Evolutionary conservation across 1,140 invertebrate genomes (phyloP), one percentile per base, ranked within the genome.

Genomic region (Drosophila sulfurigaster): DNA sequence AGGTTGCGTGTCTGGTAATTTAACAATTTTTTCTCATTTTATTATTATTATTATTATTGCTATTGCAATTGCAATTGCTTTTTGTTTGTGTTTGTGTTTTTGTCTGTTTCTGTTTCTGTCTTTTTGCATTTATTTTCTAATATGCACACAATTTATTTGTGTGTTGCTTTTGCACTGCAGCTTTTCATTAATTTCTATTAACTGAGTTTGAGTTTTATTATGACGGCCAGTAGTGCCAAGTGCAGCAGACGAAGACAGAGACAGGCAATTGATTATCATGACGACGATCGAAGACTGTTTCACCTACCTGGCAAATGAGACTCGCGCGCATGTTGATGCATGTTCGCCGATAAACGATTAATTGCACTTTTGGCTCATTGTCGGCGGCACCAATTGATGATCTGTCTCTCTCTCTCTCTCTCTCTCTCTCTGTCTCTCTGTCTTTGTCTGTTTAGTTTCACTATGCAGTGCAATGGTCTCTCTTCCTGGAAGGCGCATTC

Each of bases 211-310:
- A 43, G 32, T 58, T 70, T 70, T 48, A 64, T 68, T 46, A 80
- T 78, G 75, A 63, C 75, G 78, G 81, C 43, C 78, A 83, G 67
- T 83, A 83, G 80, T 82, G 78, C 78, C 82, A 85, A 85, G 82
- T 82, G 75, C 78, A 81, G 51, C 32, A 35, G 35, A 11, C 13
- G 6, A 13, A 63, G 11, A 35, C 28, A 20, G 30, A 38, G 28
- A 52, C 11, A 45, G 51, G 32, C 52, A 35, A 56, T 48, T 62
- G 49, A 63, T 70, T 71, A 52, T 16, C 32, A 71, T 58, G 51
- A 75, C 35, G 8, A 10, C 35, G 35, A 38, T 8, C 35, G 35
- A 38, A 38, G 25, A 38, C 20, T 16, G 20, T 28, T 13, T 63
- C 46, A 32, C 32, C 15, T 41, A 20, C 32, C 49, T 45, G 41